Base-by-base conservation (phyloP, 2,888 invertebrate genomes). In the Palloptera scutellata region DNA sequence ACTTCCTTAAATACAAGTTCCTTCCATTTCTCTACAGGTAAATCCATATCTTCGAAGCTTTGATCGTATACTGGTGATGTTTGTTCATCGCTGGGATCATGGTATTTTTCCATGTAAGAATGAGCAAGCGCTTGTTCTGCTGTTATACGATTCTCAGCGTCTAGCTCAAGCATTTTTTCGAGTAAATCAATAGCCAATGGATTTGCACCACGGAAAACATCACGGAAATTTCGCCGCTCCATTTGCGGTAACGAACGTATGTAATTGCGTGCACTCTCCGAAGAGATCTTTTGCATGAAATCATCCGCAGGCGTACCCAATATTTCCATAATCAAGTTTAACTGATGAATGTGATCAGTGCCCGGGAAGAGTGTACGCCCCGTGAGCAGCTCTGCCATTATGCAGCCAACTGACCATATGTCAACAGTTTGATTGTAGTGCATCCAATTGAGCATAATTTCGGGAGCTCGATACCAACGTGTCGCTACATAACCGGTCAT, bases 401-500 rank as follows among this genome's bases (percentile, higher is more conserved):
- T 98, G 86, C 98, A 98, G 30, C 98, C 98, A 59, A 98, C 98
- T 0, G 97, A 97, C 98, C 98, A 98, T 83, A 98, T 96, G 84
- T 98, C 98, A 71, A 98, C 98, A 72, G 98, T 98, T 86, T 98
- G 96, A 86, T 97, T 97, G 85, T 99, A 99, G 84, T 98, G 98
- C 98, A 98, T 99, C 99, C 99, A 99, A 85, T 99, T 99, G 48
- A 99, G 90, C 97, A 99, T 99, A 73, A 99, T 99, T 89, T 99
- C 99, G n/a, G 99, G 99, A 13, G 99, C 99, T 73, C 99, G 88
- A 82, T 96, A 96, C 94, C 94, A 95, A 75, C 98, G 87, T 42
- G 94, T 95, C 15, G 95, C 95, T 12, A 97, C 97, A 86, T 97
- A 97, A 45, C 97, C 99, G 3, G 99, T 99, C 99, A 99, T 99